Evolutionary conservation across 2,113 vertebrate genomes (phyloP), one percentile per base, ranked within the genome.

Genomic region (Oncorhynchus gorbuscha): DNA sequence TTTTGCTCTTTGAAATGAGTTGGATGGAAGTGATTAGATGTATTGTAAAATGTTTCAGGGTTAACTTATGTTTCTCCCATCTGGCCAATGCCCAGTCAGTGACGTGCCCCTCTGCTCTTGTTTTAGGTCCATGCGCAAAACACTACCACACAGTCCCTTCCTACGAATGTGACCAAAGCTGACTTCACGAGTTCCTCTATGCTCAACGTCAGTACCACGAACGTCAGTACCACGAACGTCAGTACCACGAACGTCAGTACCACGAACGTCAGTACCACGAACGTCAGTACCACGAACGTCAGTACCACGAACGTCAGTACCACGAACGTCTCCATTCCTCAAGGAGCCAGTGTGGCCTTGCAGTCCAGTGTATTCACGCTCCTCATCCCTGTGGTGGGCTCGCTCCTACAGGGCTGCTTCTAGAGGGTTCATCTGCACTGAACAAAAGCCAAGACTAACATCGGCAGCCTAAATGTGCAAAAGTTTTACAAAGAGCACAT

Each of bases 401-500:
- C 32, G 3, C 16, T 39, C 5, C 32, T 69, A 16, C 32, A 39
- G 30, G 30, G 67, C 1, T 75, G 72, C 51, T 83, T 66, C 24
- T 85, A 69, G 59, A 62, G 5, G 0, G 59, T 5, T 62, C 59
- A 22, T 68, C 62, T 7, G 28, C 58, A 39, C 61, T 66, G 4
- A 69, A 76, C 76, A 69, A n/a, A 45, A 48, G 51, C 62, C 68
- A 74, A 62, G 32, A 73, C 70, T 74, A 70, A 76, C 13, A 35
- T 70, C 39, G 48, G 75, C 48, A 35, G 58, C 35, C 22, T 28
- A 62, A 8, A 62, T 62, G n/a, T 8, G 59, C n/a, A 62, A 9
- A 62, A 20, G 55, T 58, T 58, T 58, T 72, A 66, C 32, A 3
- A 81, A 78, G 73, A 79, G 78, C 78, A 20, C 12, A 22, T 30